Evolutionary conservation across 2,888 invertebrate genomes (phyloP).

Genomic region (Escarpia spicata): DNA sequence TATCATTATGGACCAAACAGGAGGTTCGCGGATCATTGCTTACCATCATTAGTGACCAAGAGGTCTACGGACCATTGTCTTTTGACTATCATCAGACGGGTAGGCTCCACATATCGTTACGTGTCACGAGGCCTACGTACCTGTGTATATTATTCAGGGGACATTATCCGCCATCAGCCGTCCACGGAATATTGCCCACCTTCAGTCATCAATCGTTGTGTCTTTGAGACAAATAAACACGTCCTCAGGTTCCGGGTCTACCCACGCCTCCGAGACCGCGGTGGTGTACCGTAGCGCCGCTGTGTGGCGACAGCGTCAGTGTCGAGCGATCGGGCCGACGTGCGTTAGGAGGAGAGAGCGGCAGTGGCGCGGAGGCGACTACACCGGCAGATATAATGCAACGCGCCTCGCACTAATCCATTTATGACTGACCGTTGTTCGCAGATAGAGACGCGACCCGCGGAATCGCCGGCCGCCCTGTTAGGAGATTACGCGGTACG

Average conservation of each 20-base stretch:
- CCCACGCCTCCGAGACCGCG: neutral
- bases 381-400: neutral
- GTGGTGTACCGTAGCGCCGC: neutral
- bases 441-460: neutral
- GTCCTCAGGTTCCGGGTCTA: no score
- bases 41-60: no score
- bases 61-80: neutral
- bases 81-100: no score
- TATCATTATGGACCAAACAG: no score
- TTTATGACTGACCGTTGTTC: constrained; percentile 13
- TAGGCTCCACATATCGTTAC: no score
- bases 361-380: neutral
- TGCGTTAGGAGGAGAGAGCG: neutral
- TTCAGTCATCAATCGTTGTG: neutral
- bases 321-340: neutral
- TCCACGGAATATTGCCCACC: neutral
- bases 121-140: no score
- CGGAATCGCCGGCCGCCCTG: neutral
- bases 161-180: neutral
- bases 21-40: neutral
- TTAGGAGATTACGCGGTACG: neutral
- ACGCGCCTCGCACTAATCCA: constrained; percentile 3
- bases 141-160: no score
- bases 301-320: neutral
- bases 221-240: no score